A percentile compares a stretch with the other conserved stretches of the same genome.
Evolutionary conservation across 2,888 invertebrate species (phyloP).

Genomic region (Aspidiotus rigidus): DNA sequence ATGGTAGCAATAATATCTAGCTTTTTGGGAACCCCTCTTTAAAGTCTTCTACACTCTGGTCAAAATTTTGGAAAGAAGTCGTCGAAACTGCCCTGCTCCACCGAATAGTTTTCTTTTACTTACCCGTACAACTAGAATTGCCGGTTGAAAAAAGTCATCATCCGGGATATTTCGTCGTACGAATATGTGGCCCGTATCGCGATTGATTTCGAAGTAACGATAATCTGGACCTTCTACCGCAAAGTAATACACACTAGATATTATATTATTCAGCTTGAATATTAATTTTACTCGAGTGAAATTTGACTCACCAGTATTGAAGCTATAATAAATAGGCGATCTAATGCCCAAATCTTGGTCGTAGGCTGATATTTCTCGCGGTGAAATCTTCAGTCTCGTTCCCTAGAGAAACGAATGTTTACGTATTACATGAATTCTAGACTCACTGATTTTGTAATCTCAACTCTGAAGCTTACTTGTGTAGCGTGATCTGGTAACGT

Average conservation of each 20-base stretch:
- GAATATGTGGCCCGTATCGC: slow-evolving; percentile 55
- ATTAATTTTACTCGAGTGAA: too few species aligned
- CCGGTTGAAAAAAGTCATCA: slow-evolving; percentile 56
- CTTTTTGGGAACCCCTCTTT: too few species aligned
- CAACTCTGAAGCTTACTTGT: slow-evolving; percentile 35
- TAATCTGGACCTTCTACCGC: slow-evolving; percentile 52
- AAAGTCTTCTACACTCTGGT: too few species aligned
- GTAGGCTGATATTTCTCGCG: slow-evolving; percentile 62
- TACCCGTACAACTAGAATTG: slow-evolving; percentile 71
- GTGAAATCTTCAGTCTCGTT: slow-evolving; percentile 56
- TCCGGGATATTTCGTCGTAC: slow-evolving; percentile 52
- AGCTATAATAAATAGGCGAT: slow-evolving; percentile 61
- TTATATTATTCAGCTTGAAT: too few species aligned
- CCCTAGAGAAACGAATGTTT: slow-evolving; percentile 46
- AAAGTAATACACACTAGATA: background rate
- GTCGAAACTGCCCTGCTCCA: too few species aligned
- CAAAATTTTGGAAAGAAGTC: too few species aligned
- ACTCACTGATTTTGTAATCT: background rate
- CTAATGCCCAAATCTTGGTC: slow-evolving; percentile 75
- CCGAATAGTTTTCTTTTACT: slow-evolving; percentile 33
- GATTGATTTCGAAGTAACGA: slow-evolving; percentile 54
- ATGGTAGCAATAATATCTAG: too few species aligned
- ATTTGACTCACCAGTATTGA: slow-evolving; percentile 46
- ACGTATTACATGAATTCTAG: background rate
- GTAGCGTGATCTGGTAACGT: slow-evolving; percentile 54